Evolutionary conservation across 1,140 invertebrate genomes (phyloP), one percentile per base, ranked within the genome.

Genomic region (Papilio dardanus): DNA sequence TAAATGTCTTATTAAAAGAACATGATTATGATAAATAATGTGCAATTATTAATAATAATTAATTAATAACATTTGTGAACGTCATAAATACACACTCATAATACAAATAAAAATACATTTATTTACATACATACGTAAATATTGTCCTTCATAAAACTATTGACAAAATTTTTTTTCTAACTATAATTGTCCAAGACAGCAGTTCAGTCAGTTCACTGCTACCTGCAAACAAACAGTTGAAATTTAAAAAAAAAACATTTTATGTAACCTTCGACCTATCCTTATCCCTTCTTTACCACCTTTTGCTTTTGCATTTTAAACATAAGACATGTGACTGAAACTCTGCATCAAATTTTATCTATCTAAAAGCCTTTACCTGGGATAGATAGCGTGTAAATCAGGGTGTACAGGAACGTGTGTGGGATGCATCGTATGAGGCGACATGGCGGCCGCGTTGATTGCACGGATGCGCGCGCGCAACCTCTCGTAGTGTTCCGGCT

Each of bases 381-480:
- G 88, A 81, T 93, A 93, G 65, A 89, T 80, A 67, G 83, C 78
- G 75, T 92, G 91, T 46, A 91, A 77, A 54, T 93, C 91, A 68
- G 90, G 86, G 83, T 89, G 89, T 46, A 90, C 86, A 28, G 91
- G 88, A 30, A 89, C 87, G 31, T 90, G 88, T 6, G 87, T 86
- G 8, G 83, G 69, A 6, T 84, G 79, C 31, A 81, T 79, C 7
- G 82, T 46, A 54, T 87, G 89, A 3, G 89, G 91, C 0, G 90
- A 90, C 83, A 88, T 85, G 0, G 81, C 89, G 0, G 86, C 87
- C 0, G 90, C 90, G 77, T 98, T 98, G 83, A 99, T 95, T 92
- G 99, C 98, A 92, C 99, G 97, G 84, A 99, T 99, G 94, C 99
- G 99, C 1, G 98, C 98, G 93, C 99, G 98, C 93, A 99, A 98